These are phyloP conservation scores for Erythrolamprus reginae DNA, from an alignment of 2,113 vertebrate genomes.

Conservation along the genomic window DNA sequence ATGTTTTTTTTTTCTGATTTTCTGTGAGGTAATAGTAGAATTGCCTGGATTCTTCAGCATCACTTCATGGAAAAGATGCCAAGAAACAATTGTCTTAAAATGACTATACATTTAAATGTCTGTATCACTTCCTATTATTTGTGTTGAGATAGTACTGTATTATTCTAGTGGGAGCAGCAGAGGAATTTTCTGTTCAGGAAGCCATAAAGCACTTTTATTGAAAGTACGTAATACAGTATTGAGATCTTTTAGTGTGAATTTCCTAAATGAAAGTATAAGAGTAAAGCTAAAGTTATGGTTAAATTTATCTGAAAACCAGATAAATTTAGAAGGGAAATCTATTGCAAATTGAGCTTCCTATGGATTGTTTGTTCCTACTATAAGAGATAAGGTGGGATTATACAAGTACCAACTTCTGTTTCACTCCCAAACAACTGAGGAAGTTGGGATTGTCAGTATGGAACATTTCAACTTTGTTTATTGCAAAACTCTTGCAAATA, in stretches of 20 bases:
- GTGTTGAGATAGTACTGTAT: neutral
- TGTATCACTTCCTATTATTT: neutral
- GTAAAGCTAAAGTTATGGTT: neutral
- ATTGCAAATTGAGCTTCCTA: neutral
- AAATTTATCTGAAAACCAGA: neutral
- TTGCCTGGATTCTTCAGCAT: neutral
- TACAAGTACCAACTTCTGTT: neutral
- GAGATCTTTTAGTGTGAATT: neutral
- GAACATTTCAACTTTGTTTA: neutral
- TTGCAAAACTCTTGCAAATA: neutral
- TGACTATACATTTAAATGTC: neutral
- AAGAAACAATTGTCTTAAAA: constrained; percentile 17
- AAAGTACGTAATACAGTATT: neutral
- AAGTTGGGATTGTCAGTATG: neutral
- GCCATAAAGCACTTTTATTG: neutral
- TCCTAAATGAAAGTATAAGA: neutral
- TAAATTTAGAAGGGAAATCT: neutral
- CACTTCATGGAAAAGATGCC: neutral
- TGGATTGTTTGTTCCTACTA: neutral
- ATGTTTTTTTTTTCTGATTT: neutral
- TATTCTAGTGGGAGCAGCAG: rapidly evolving
- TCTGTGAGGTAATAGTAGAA: neutral
- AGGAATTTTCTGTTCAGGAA: neutral
- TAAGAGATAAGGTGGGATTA: neutral
- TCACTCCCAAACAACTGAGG: neutral